phyloP scores from a whole-genome alignment of 2,113 vertebrate species.

The Calyptommatus sinebrachiatus region DNA sequence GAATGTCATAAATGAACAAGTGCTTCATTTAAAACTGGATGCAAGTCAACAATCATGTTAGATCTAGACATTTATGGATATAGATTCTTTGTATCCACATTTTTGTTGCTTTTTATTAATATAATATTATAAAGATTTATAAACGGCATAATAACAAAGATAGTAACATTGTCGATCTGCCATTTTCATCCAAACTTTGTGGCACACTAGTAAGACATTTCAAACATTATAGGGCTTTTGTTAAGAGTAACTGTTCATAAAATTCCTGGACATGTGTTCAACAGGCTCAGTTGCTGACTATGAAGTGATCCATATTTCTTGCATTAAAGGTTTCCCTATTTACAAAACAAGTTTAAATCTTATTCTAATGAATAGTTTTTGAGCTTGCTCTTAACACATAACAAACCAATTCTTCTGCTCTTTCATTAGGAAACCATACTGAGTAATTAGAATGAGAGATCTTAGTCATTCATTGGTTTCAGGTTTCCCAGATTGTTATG shows the following conservation, averaged over 20 bases:
- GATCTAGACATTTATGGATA: not conserved
- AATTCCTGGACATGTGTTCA: too few relatives aligned
- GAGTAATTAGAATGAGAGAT: not conserved
- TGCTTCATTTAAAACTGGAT: not conserved
- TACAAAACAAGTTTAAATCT: fast-evolving
- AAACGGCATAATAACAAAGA: too few relatives aligned
- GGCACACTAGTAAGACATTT: too few relatives aligned
- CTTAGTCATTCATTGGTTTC: not conserved
- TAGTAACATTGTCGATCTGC: too few relatives aligned
- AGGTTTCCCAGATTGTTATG: not conserved
- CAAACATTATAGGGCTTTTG: too few relatives aligned
- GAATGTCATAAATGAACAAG: not conserved
- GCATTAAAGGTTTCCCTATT: not conserved
- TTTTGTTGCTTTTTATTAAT: too few relatives aligned
- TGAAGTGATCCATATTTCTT: too few relatives aligned
- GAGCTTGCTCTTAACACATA: not conserved
- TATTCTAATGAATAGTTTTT: fast-evolving
- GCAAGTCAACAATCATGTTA: not conserved
- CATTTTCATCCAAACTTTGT: too few relatives aligned
- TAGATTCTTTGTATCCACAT: not conserved
- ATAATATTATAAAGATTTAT: too few relatives aligned
- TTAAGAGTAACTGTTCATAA: too few relatives aligned
- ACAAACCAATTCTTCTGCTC: not conserved
- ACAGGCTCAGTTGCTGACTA: too few relatives aligned
- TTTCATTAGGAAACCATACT: not conserved